Evolutionary conservation across 2,797 vertebrate genomes (phyloP), one percentile per base, ranked within the genome.

Genomic region (Orestias chungarensis): DNA sequence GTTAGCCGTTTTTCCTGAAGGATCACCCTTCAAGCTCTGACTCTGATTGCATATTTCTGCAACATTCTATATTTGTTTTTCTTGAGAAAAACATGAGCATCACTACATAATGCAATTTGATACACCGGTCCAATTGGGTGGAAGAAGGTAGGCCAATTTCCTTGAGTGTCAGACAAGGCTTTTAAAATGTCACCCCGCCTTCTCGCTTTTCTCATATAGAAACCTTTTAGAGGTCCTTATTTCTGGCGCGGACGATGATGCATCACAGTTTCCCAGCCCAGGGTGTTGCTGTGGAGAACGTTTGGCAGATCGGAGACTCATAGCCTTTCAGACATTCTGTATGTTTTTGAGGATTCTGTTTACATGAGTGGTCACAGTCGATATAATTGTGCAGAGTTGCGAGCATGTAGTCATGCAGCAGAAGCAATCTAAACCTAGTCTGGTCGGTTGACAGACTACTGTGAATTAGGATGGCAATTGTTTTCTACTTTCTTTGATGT

Each of bases 21-120:
- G 67, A 88, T 78, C 52, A 66, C 68, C 86, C 82, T 88, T 73
- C 66, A 83, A 89, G 89, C 88, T 81, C 57, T 62, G 71, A 79
- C 73, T 86, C 71, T 66, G 70, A 20, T 4, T 83, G 80, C 86
- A 79, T 85, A 86, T 89, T 91, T 87, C 76, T 80, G 64, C 76
- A 78, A 78, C 73, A 85, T 88, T 91, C 89, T 92, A 84, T 83
- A 76, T 82, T 77, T 75, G 72, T 74, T 55, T n/a, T 75, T 68
- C 14, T 64, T 29, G 76, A 76, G 82, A 88, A 93, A 91, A 91
- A 93, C 87, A 80, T 80, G 90, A 87, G 91, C 93, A 93, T 94
- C 85, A 89, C 92, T 94, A n/a, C n/a, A n/a, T n/a, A 94, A 95
- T 93, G 90, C 93, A 93, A 93, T 94, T 94, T 93, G 92, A 93